Evolutionary conservation across 2,888 invertebrate genomes (phyloP).

Genomic region (Rhingia rostrata): DNA sequence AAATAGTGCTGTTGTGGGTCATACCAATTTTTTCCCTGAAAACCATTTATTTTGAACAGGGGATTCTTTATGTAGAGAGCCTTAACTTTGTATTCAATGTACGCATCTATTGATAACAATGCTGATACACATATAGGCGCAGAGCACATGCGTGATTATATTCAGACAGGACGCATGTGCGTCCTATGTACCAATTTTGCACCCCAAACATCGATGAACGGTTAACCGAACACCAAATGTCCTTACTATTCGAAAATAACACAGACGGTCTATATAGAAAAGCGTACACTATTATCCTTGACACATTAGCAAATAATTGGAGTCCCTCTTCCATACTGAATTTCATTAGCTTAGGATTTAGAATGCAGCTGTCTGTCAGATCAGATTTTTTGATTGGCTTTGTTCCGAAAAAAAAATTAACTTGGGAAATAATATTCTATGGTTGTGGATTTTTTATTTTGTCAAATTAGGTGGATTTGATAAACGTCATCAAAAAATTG

Average conservation of each 20-base stretch:
- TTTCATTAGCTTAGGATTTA: constrained; percentile 17
- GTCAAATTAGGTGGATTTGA: not conserved
- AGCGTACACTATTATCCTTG: constrained; percentile 32
- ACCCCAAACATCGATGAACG: constrained; percentile 44
- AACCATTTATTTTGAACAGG: not conserved
- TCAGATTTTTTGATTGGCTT: constrained; percentile 34
- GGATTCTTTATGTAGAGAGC: not conserved
- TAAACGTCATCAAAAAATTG: not conserved
- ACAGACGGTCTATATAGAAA: constrained; percentile 32
- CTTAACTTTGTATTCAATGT: constrained; percentile 28
- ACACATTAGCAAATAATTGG: constrained; percentile 29
- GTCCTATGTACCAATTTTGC: constrained; percentile 53
- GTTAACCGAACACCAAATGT: constrained; percentile 7
- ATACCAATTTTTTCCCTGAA: constrained; percentile 2
- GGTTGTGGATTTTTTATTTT: constrained; percentile 3
- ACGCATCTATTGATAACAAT: constrained; percentile 23
- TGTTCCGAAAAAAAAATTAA: constrained; percentile 8
- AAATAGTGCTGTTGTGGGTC: constrained; percentile 8
- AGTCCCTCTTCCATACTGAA: constrained; percentile 1
- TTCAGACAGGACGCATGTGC: constrained; percentile 41
- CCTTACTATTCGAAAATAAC: constrained; percentile 16
- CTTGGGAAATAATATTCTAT: constrained; percentile 4
- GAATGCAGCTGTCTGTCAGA: constrained; percentile 43
- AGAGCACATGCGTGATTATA: constrained; percentile 24
- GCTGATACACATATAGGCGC: not conserved